A percentile compares a stretch with the other conserved stretches of the same genome.
phyloP scores from a whole-genome alignment of 2,113 vertebrate genomes.

The Platichthys flesus region DNA sequence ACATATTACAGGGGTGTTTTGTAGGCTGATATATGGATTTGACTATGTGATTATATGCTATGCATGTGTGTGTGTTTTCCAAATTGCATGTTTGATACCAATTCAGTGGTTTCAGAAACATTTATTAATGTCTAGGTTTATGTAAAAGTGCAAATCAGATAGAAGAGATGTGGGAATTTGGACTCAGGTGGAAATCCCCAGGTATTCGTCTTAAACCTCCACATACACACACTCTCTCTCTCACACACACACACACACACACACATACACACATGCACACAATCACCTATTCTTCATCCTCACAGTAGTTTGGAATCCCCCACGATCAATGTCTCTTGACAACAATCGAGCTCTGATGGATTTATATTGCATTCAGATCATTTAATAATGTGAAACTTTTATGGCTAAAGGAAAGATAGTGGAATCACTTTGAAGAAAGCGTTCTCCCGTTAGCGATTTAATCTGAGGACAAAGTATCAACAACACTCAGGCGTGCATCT shows the following conservation, averaged over 20 bases:
- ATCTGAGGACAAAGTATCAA: conserved; percentile 39
- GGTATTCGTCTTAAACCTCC: conserved; percentile 30
- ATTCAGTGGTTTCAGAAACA: conserved; percentile 44
- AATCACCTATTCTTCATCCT: conserved; percentile 24
- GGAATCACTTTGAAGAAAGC: conserved; percentile 51
- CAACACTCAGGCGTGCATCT: conserved; percentile 37
- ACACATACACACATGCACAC: background rate
- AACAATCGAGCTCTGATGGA: conserved; percentile 62
- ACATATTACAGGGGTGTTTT: conserved; percentile 16
- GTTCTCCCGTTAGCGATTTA: conserved; percentile 38
- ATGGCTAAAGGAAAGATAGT: conserved; percentile 30
- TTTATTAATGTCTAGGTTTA: conserved; percentile 48
- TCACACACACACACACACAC: background rate
- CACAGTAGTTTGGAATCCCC: conserved; percentile 65
- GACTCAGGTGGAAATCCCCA: conserved; percentile 70
- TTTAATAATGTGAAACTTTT: conserved; percentile 26
- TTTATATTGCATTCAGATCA: conserved; percentile 48
- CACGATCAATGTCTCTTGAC: conserved; percentile 44
- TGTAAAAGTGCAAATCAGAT: conserved; percentile 39
- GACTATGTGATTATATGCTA: conserved; percentile 16
- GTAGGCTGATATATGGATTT: conserved; percentile 3
- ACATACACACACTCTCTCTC: background rate
- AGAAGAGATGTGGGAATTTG: conserved; percentile 39
- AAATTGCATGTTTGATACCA: conserved; percentile 37
- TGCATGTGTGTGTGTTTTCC: conserved; percentile 33